Conservation (phyloP, 2,888 invertebrate species). For the Bibio marci region DNA sequence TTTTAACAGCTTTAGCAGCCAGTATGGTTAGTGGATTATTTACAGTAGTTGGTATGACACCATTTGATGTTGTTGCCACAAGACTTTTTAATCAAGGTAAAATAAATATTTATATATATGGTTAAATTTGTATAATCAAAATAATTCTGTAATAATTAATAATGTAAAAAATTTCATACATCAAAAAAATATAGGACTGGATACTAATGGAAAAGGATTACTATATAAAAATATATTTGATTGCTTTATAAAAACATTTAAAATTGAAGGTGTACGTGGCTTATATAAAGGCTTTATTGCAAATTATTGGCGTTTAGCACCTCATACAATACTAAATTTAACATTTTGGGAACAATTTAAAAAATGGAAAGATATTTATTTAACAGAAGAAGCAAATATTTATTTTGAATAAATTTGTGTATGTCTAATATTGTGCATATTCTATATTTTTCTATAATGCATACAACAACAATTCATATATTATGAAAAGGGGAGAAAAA, state of each 20-base stretch:
- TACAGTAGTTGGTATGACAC: slow-evolving; percentile 62
- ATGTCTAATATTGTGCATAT: too few relatives aligned
- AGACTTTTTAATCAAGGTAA: slow-evolving; percentile 81
- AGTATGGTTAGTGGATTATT: slow-evolving; percentile 62
- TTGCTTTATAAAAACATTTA: slow-evolving; percentile 58
- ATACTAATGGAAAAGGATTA: slow-evolving; percentile 37
- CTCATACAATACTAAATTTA: slow-evolving; percentile 60
- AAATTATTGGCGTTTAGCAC: slow-evolving; percentile 56
- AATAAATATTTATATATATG: too few relatives aligned
- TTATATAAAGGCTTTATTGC: slow-evolving; percentile 66
- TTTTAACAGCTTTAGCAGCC: slow-evolving; percentile 42
- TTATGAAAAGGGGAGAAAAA: too few relatives aligned
- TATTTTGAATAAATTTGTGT: slow-evolving; percentile 10
- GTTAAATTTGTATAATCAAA: too few relatives aligned
- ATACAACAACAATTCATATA: too few relatives aligned
- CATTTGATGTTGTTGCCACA: slow-evolving; percentile 75
- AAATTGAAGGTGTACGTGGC: slow-evolving; percentile 57
- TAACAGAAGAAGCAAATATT: slow-evolving; percentile 11
- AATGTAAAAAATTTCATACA: too few relatives aligned
- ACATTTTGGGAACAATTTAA: slow-evolving; percentile 52
- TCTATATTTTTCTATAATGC: too few relatives aligned
- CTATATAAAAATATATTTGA: slow-evolving; percentile 58
- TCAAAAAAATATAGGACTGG: slow-evolving; percentile 32
- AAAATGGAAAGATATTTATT: slow-evolving; percentile 13
- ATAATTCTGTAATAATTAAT: too few relatives aligned